phyloP scores from a whole-genome alignment of 92 coral and sea anemone genomes.

The Paragorgia papillata region DNA sequence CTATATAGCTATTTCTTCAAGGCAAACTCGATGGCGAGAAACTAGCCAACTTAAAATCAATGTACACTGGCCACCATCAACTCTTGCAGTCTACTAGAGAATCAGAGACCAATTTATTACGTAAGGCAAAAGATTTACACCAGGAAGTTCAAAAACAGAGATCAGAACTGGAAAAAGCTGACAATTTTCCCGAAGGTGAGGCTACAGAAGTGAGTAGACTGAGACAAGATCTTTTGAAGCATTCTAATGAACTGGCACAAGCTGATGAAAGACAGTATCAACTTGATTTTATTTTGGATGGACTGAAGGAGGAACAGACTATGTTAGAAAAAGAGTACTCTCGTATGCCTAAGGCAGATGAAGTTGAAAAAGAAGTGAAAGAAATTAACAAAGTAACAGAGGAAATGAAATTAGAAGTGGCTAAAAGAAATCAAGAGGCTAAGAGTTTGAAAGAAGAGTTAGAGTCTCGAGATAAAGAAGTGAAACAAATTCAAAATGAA shows the following conservation, averaged over 20 bases:
- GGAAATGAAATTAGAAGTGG: conserved; percentile 85
- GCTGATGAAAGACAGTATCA: conserved; percentile 99
- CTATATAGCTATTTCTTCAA: conserved; percentile 74
- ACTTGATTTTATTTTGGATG: conserved; percentile 87
- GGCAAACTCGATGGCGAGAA: conserved; percentile 95
- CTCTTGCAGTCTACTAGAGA: conserved; percentile 87
- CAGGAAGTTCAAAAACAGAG: conserved; percentile 93
- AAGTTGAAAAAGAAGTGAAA: conserved; percentile 87
- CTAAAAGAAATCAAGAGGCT: conserved; percentile 83
- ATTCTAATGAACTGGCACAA: conserved; percentile 96
- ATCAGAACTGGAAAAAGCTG: conserved; percentile 89
- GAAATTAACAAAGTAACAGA: conserved; percentile 85
- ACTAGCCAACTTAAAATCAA: conserved; percentile 90
- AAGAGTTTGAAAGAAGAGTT: conserved; percentile 90
- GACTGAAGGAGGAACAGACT: conserved; percentile 88
- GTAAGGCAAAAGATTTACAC: conserved; percentile 93
- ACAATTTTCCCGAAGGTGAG: conserved; percentile 96
- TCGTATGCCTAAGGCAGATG: conserved; percentile 98
- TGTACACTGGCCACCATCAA: conserved; percentile 92
- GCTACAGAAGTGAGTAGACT: conserved; percentile 92
- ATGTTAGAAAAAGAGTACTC: conserved; percentile 93
- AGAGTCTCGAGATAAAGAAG: conserved; percentile 73
- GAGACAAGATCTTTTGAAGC: conserved; percentile 90
- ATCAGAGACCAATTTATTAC: conserved; percentile 77
- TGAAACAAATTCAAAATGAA: conserved; percentile 73